Evolutionary conservation across 2,797 vertebrate genomes (phyloP), one percentile per base, ranked within the genome.

Genomic region (Neoniphon sammara): DNA sequence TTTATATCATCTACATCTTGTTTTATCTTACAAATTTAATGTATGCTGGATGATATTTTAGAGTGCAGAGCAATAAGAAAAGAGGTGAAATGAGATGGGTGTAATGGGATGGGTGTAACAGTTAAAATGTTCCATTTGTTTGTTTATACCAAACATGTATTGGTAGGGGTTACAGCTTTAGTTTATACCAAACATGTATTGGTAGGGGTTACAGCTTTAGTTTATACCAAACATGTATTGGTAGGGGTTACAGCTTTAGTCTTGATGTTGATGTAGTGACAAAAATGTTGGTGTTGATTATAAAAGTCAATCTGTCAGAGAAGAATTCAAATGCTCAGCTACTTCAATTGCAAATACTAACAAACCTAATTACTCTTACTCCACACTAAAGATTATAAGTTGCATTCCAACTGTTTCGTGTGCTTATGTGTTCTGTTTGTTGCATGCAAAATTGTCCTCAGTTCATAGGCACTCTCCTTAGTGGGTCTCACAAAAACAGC

Each of bases 401-500:
- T 67, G 18, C 34, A 62, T 64, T 66, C 60, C 72, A 52, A 53
- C 70, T 60, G 55, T 77, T 63, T 85, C 50, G 66, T 80, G 69
- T 70, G 63, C 50, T 70, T 82, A 65, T 82, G 76, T 80, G 53
- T 83, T 83, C 77, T 89, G 64, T 85, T 89, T 85, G 65, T 77
- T 84, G 54, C 64, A 70, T 85, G 78, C 73, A 79, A 77, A 77
- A 75, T 60, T 87, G 77, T 83, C 66, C 77, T 86, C 59, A 83
- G 66, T 84, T 86, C 77, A 82, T 82, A 86, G 76, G 82, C 80
- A 69, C 59, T 84, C 81, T 88, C 88, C 90, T 59, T 91, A 91
- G 75, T 84, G 88, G 81, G 80, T 84, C 34, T 34, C 77, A 80
- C 86, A 90, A 85, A 90, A 90, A 87, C 80, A 82, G 85, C 78